Evolutionary conservation across 2,888 invertebrate species (phyloP), one percentile per base, ranked within the genome.

Genomic region (Rotaria socialis): DNA sequence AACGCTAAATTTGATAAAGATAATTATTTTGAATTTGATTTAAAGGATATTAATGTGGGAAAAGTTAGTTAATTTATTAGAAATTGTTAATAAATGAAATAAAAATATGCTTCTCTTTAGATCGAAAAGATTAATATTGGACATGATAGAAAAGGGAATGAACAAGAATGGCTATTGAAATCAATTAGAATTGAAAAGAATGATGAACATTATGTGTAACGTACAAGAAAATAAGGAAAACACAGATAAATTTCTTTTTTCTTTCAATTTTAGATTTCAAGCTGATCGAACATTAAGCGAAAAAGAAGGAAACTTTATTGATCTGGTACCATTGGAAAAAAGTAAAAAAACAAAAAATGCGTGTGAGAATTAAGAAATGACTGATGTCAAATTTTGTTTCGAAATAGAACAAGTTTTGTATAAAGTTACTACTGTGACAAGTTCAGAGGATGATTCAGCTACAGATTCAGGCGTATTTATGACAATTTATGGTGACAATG

Each of bases 81-180:
- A 47, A 47, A 47, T 47, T 47, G 7, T 47, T 11, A 10, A 47
- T 47, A 47, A 10, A 47, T 47, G 47, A 47, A 47, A 47, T 47
- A 47, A 10, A 11, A 47, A 47, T 47, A 10, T 47, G 4, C 24
- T 75, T 19, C 10, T 22, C 6, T 7, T 35, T 47, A 80, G 80
- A 43, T 80, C 19, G 47, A 43, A 80, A 80, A 80, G n/a, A 80
- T 80, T n/a, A 80, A 43, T 43, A 80, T 80, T 80, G 80, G 80
- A 80, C 80, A 80, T 80, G 80, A 80, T 80, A 47, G 80, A 10
- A 1, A 80, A n/a, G 80, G n/a, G 8, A n/a, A 80, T n/a, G 43
- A 80, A 7, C 47, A 47, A 43, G 2, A 80, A 80, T 80, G 80
- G 80, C 47, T n/a, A 47, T n/a, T 80, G 10, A n/a, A 80, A 43